These are phyloP conservation scores for Drosophila nr. perissopoda DNA, from an alignment of 2,888 invertebrate species.

Conservation along the genomic window DNA sequence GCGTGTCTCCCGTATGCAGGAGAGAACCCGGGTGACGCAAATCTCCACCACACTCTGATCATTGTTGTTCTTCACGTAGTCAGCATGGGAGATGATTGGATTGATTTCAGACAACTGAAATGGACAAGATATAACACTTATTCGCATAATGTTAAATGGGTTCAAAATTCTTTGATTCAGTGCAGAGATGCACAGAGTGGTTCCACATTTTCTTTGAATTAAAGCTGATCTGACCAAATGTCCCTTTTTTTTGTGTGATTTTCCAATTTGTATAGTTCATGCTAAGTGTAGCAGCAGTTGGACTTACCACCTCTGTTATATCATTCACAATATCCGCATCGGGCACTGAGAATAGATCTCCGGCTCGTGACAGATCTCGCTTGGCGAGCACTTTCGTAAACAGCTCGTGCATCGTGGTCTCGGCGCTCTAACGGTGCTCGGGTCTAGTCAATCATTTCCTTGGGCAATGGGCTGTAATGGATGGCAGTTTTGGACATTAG, in stretches of 20 bases:
- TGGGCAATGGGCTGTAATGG: constrained; percentile 53
- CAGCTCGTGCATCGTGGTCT: constrained; percentile 92
- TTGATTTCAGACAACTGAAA: constrained; percentile 90
- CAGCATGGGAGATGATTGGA: constrained; percentile 92
- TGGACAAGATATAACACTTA: not conserved
- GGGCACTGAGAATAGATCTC: constrained; percentile 94
- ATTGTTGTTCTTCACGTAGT: constrained; percentile 94
- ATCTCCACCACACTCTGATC: constrained; percentile 98
- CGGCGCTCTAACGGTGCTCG: constrained; percentile 17
- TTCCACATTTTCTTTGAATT: not conserved
- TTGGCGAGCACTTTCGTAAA: constrained; percentile 95
- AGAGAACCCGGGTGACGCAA: constrained; percentile 95
- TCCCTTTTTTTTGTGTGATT: not conserved
- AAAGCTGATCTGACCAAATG: not conserved
- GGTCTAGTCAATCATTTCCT: constrained; percentile 55
- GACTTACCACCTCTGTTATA: constrained; percentile 91
- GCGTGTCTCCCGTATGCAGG: constrained; percentile 94
- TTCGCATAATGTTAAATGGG: not conserved
- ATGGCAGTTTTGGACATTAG: constrained; percentile 28
- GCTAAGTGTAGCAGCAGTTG: not conserved
- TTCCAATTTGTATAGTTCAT: not conserved
- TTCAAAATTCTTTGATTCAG: not conserved
- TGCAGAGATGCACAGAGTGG: not conserved
- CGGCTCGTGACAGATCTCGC: constrained; percentile 95
- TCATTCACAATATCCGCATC: constrained; percentile 94